Evolutionary conservation across 2,888 invertebrate species (phyloP).

Genomic region (Esperia sulphurella): DNA sequence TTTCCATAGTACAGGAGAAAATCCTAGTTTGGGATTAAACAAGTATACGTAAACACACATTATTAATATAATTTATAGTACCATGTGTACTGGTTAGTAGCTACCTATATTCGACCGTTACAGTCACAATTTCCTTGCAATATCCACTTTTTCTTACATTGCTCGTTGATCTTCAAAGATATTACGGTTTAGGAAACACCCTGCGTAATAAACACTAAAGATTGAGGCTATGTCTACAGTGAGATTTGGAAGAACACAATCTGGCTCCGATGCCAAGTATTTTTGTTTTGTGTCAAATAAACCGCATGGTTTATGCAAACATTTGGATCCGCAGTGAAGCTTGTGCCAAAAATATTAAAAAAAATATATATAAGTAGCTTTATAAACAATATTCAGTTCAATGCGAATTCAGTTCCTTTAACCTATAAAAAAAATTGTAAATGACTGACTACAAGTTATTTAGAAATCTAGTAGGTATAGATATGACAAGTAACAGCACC

Average conservation of each 20-base stretch:
- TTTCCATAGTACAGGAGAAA: too few species aligned
- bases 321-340: slow-evolving; percentile 28
- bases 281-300: slow-evolving; percentile 43
- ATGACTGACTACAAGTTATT: too few species aligned
- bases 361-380: slow-evolving; percentile 19
- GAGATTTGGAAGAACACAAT: slow-evolving; percentile 5
- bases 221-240: not conserved
- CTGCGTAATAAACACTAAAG: not conserved
- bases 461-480: too few species aligned
- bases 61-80: not conserved
- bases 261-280: slow-evolving; percentile 39
- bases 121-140: not conserved
- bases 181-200: not conserved
- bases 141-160: not conserved
- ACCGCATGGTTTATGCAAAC: slow-evolving; percentile 20
- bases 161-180: not conserved
- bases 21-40: too few species aligned
- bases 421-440: too few species aligned
- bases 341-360: slow-evolving; percentile 41
- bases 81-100: not conserved
- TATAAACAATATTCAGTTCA: not conserved
- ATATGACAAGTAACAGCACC: too few species aligned
- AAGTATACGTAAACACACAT: too few species aligned
- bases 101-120: not conserved
- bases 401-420: not conserved